Conservation (phyloP, 1,140 invertebrate genomes). For the Drosophila sp. region DNA sequence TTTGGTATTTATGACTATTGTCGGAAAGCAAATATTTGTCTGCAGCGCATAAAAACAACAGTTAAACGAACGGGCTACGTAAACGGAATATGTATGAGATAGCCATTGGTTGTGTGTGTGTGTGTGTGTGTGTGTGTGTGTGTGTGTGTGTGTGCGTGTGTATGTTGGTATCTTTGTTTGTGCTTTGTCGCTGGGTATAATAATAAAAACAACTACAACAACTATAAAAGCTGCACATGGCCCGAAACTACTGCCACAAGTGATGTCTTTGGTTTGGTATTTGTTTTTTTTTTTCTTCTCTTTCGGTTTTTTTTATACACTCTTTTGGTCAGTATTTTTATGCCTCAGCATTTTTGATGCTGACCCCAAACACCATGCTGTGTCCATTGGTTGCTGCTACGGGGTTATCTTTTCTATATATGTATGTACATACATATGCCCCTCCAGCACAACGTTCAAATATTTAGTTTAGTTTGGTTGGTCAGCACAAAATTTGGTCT, state of each 20-base stretch:
- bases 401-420: constrained; percentile 6
- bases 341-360: constrained; percentile 53
- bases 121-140: constrained; percentile 35
- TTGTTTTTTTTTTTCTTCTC: neutral
- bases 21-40: constrained; percentile 83
- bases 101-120: constrained; percentile 31
- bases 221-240: constrained; percentile 51
- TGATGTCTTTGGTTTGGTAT: constrained; percentile 45
- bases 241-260: constrained; percentile 71
- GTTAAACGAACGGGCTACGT: constrained; percentile 82
- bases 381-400: constrained; percentile 45
- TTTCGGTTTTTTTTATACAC: constrained; percentile 54
- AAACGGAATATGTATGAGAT: constrained; percentile 80
- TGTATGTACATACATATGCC: neutral
- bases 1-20: constrained; percentile 83
- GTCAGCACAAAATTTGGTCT: constrained; percentile 23
- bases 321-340: constrained; percentile 67
- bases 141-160: constrained; percentile 38
- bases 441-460: constrained; percentile 3
- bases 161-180: constrained; percentile 44
- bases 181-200: constrained; percentile 58
- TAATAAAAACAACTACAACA: constrained; percentile 70
- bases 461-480: constrained; percentile 33
- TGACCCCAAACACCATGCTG: constrained; percentile 52
- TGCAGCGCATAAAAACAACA: constrained; percentile 83